phyloP scores from a whole-genome alignment of 1,140 invertebrate species.

The Leucophenga varia region DNA sequence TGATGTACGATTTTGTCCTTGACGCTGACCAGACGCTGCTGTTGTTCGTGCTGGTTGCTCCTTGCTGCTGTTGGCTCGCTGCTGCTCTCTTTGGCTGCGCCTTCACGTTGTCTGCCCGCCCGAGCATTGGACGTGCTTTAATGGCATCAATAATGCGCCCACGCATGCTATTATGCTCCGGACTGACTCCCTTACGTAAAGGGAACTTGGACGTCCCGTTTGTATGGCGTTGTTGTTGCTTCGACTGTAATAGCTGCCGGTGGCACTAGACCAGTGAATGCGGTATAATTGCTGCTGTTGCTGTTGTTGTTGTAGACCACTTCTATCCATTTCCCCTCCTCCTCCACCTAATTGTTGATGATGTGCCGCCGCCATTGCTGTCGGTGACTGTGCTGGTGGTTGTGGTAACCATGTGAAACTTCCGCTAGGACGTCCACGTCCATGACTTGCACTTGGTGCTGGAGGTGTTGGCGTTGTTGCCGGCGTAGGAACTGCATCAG shows the following conservation, averaged over 20 bases:
- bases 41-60: too few species aligned
- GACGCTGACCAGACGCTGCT: constrained; percentile 22
- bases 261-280: constrained; percentile 46
- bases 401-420: constrained; percentile 45
- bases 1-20: constrained; percentile 46
- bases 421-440: constrained; percentile 46
- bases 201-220: constrained; percentile 44
- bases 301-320: constrained; percentile 16
- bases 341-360: not conserved
- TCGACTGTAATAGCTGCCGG: constrained; percentile 41
- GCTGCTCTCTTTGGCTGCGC: too few species aligned
- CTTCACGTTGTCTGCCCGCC: constrained; percentile 45
- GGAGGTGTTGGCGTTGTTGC: constrained; percentile 12
- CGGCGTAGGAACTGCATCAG: constrained; percentile 4
- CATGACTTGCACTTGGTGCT: constrained; percentile 28
- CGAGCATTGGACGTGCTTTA: constrained; percentile 40
- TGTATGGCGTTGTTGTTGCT: constrained; percentile 35
- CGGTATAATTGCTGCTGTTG: constrained; percentile 33
- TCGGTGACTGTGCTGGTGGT: constrained; percentile 6
- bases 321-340: not conserved
- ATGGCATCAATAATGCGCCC: constrained; percentile 51
- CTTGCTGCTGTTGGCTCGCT: too few species aligned
- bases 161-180: constrained; percentile 53
- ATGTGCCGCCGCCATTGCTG: not conserved
- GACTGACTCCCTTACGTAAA: too few species aligned